Base-by-base conservation (phyloP, 2,888 invertebrate genomes). In the Aethes cnicana region DNA sequence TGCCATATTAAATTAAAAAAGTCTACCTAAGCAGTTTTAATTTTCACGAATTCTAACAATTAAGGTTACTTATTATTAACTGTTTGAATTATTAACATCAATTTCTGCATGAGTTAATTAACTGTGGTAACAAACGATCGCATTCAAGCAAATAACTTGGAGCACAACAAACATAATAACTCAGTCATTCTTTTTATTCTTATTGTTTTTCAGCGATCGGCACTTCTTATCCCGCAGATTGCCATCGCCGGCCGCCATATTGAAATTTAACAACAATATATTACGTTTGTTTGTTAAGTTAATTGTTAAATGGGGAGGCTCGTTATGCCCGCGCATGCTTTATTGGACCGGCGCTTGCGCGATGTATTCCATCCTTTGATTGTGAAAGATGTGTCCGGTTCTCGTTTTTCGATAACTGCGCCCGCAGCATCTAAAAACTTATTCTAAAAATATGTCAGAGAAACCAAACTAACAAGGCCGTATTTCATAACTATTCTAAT, bases 281-380 rank as follows among this genome's bases (percentile, higher is more conserved):
- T 89, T 87, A 89, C 80, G 72, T 88, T 87, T 89, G 89, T 90
- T 90, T 89, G 89, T 89, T 86, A 86, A 88, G 89, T 89, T 89
- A 89, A 90, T 90, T 89, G 85, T 82, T 87, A 85, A 89, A 87
- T 82, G 83, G 81, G 71, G 74, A 70, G 73, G 69, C 76, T 88
- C 88, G 88, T 89, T 89, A 86, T 80, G 69, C 74, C 71, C 76
- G 69, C 74, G 76, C 72, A 78, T 84, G 81, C 79, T 82, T 86
- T 84, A 84, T 84, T 79, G 69, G 70, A 69, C 72, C 76, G 74
- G 69, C 71, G 72, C 72, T 72, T 67, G 69, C 66, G 61, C 60
- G 56, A 25, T 64, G 61, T 66, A 57, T 63, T 63, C 65, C 76
- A 78, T 82, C 81, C 69, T 73, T 72, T 85, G 87, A 88, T 88